Evolutionary conservation across 2,113 vertebrate species (phyloP).

Genomic region (Cacatua alba): DNA sequence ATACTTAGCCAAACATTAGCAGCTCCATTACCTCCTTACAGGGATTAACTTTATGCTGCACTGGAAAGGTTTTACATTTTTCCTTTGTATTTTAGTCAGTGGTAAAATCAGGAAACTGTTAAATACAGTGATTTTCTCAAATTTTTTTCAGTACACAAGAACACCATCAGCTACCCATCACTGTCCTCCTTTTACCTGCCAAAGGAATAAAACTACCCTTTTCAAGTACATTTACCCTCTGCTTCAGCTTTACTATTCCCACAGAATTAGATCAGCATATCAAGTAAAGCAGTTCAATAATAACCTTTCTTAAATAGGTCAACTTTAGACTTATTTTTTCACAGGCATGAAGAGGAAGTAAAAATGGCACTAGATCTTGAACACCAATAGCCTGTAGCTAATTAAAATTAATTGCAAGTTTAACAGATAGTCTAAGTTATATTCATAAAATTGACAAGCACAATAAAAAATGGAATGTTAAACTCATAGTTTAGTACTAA

Average conservation of each 20-base stretch:
- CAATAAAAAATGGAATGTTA: neutral
- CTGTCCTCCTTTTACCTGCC: neutral
- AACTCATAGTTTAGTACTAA: neutral
- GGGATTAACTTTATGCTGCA: neutral
- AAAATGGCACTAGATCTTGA: neutral
- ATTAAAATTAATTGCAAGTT: neutral
- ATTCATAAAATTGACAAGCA: neutral
- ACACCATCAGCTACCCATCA: neutral
- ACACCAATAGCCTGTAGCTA: neutral
- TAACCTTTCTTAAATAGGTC: slow-evolving; percentile 46
- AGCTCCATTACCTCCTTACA: neutral
- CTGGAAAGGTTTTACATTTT: neutral
- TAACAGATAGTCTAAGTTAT: neutral
- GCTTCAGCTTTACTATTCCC: slow-evolving; percentile 16
- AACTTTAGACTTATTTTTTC: slow-evolving; percentile 47
- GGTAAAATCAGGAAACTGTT: neutral
- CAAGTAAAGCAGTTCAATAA: slow-evolving; percentile 42
- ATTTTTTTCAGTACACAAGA: neutral
- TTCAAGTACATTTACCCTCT: slow-evolving; percentile 41
- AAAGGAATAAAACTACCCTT: slow-evolving; percentile 10
- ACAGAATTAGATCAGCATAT: slow-evolving; percentile 15
- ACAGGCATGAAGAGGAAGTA: too few relatives aligned
- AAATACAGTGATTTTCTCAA: neutral
- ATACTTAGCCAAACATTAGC: neutral
- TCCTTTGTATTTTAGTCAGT: neutral